A percentile compares a stretch with the other conserved stretches of the same genome.
Evolutionary conservation across 2,797 vertebrate genomes (phyloP).

Genomic region (Paedocypris micromegethes): DNA sequence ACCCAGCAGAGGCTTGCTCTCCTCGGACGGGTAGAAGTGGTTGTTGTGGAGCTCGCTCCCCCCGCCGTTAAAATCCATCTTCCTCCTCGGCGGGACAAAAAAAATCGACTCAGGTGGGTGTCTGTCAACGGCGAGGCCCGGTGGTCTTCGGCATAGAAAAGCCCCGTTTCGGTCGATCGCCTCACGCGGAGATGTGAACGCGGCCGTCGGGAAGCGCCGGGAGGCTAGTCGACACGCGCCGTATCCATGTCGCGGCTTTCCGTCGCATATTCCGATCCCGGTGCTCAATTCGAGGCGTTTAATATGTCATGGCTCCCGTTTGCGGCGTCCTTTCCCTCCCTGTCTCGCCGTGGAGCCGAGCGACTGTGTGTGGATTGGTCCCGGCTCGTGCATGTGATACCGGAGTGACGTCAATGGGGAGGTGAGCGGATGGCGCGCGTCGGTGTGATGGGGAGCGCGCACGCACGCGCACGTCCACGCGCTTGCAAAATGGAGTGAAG

Average conservation of each 20-base stretch:
- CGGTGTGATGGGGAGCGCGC: conserved; percentile 40
- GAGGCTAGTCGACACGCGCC: conserved; percentile 67
- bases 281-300: conserved; percentile 45
- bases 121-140: conserved; percentile 23
- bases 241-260: conserved; percentile 58
- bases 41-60: conserved; percentile 79
- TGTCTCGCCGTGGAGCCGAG: conserved; percentile 67
- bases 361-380: conserved; percentile 74
- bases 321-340: conserved; percentile 57
- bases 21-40: conserved; percentile 83
- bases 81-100: neutral
- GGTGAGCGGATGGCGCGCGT: conserved; percentile 73
- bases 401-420: conserved; percentile 89
- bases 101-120: conserved; percentile 22
- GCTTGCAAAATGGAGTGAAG: conserved; percentile 44
- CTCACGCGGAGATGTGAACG: too few relatives aligned
- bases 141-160: conserved; percentile 31
- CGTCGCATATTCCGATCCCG: conserved; percentile 54
- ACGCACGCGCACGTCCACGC: conserved; percentile 1
- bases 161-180: neutral
- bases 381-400: conserved; percentile 76
- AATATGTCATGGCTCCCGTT: conserved; percentile 58
- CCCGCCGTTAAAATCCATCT: conserved; percentile 84
- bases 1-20: conserved; percentile 87
- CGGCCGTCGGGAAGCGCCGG: conserved; percentile 7